These are phyloP conservation scores for Cyprinodon diabolis DNA, from an alignment of 2,797 vertebrate species.

Conservation along the genomic window DNA sequence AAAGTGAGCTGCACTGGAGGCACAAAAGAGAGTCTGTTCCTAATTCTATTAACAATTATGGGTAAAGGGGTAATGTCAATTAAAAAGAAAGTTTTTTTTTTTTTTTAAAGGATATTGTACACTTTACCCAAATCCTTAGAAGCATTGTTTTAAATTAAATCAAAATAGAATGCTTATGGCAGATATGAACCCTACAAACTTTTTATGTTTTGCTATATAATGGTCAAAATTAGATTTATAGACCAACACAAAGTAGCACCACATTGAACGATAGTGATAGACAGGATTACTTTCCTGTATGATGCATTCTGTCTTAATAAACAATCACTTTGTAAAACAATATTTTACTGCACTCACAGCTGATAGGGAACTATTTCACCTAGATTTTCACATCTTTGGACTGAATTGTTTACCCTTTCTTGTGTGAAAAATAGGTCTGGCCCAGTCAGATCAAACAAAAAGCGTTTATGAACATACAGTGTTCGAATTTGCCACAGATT, in stretches of 20 bases:
- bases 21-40: constrained; percentile 58
- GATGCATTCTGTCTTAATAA: not conserved
- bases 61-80: not conserved
- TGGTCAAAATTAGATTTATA: not conserved
- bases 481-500: no score
- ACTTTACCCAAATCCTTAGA: constrained; percentile 25
- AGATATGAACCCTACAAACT: not conserved
- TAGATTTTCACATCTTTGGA: not conserved
- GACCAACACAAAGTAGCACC: not conserved
- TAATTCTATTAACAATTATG: constrained; percentile 19
- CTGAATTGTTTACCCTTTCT: not conserved
- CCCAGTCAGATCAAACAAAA: not conserved
- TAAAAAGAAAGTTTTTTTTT: constrained; percentile 19
- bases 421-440: not conserved
- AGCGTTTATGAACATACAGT: not conserved
- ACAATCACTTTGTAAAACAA: not conserved
- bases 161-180: not conserved
- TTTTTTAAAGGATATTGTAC: constrained; percentile 15
- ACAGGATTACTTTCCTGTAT: not conserved
- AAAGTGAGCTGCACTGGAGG: constrained; percentile 51
- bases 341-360: not conserved
- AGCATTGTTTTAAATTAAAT: constrained; percentile 8
- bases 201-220: not conserved
- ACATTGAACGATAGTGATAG: not conserved
- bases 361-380: not conserved